These are phyloP conservation scores for Zaprionus tsacasi DNA, from an alignment of 1,140 invertebrate species.

Conservation along the genomic window DNA sequence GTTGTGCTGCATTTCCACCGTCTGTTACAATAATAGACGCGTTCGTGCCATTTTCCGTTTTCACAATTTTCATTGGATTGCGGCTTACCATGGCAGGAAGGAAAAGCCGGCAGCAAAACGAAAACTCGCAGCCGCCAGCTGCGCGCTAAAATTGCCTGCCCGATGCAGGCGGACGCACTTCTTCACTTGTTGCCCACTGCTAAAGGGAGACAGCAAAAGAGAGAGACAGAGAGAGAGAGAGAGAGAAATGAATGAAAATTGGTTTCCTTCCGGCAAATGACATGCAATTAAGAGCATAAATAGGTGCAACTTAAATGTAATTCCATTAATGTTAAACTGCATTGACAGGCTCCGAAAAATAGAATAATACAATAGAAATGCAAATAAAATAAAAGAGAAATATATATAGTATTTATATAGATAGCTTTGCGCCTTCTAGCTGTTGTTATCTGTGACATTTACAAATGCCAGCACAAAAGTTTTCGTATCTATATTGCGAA, in stretches of 20 bases:
- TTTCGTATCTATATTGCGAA: conserved; percentile 27
- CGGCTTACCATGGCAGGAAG: conserved; percentile 61
- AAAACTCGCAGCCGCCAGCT: conserved; percentile 68
- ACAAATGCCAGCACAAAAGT: conserved; percentile 9
- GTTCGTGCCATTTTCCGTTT: conserved; percentile 75
- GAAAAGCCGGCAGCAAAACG: conserved; percentile 23
- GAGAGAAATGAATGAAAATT: conserved; percentile 34
- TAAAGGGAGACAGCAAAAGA: conserved; percentile 37
- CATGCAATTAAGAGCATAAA: conserved; percentile 20
- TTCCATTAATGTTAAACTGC: background rate
- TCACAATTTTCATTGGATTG: conserved; percentile 69
- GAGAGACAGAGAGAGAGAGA: conserved; percentile 13
- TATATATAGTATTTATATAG: background rate
- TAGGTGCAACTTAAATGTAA: conserved; percentile 17
- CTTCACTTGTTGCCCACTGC: conserved; percentile 61
- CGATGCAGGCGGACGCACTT: conserved; percentile 17
- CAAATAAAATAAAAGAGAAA: background rate
- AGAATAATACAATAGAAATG: background rate
- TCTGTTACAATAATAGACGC: conserved; percentile 63
- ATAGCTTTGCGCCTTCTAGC: background rate
- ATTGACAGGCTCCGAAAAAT: background rate
- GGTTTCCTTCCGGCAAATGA: conserved; percentile 23
- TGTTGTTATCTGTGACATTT: background rate
- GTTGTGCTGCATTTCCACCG: conserved; percentile 61
- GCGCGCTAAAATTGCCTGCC: conserved; percentile 57